phyloP scores from a whole-genome alignment of 2,888 invertebrate species.

The Platycnemis pennipes region DNA sequence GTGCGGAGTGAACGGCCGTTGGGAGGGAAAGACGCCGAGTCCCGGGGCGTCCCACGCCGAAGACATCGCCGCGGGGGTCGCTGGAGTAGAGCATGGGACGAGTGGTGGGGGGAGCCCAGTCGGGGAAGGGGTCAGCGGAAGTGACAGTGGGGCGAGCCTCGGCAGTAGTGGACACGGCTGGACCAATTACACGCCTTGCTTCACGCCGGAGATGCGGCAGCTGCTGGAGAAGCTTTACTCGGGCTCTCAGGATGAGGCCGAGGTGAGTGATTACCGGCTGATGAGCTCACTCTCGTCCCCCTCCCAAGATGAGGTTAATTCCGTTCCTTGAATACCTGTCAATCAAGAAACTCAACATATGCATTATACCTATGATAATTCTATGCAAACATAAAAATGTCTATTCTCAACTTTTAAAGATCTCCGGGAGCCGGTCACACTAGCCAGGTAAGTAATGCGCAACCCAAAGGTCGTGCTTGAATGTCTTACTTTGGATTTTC shows the following conservation, averaged over 20 bases:
- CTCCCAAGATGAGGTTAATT: too few species aligned
- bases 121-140: slow-evolving; percentile 76
- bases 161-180: slow-evolving; percentile 82
- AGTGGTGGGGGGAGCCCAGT: not conserved
- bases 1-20: slow-evolving; percentile 86
- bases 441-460: too few species aligned
- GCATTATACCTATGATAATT: too few species aligned
- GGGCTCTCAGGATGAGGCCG: slow-evolving; percentile 80
- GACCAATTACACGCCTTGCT: slow-evolving; percentile 92
- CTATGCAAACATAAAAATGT: too few species aligned
- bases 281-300: too few species aligned
- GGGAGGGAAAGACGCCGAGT: slow-evolving; percentile 81
- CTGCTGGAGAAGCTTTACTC: slow-evolving; percentile 84
- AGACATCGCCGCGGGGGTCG: slow-evolving; percentile 4
- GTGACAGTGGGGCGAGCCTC: slow-evolving; percentile 71
- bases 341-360: too few species aligned
- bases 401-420: too few species aligned
- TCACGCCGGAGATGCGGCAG: slow-evolving; percentile 85
- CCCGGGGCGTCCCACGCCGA: slow-evolving; percentile 66
- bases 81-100: not conserved
- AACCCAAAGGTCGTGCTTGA: too few species aligned
- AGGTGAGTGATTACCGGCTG: slow-evolving; percentile 76
- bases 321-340: too few species aligned
- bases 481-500: too few species aligned
- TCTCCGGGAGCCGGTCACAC: too few species aligned